These are phyloP conservation scores for Dryobates pubescens DNA, from an alignment of 2,797 vertebrate genomes.

Conservation along the genomic window DNA sequence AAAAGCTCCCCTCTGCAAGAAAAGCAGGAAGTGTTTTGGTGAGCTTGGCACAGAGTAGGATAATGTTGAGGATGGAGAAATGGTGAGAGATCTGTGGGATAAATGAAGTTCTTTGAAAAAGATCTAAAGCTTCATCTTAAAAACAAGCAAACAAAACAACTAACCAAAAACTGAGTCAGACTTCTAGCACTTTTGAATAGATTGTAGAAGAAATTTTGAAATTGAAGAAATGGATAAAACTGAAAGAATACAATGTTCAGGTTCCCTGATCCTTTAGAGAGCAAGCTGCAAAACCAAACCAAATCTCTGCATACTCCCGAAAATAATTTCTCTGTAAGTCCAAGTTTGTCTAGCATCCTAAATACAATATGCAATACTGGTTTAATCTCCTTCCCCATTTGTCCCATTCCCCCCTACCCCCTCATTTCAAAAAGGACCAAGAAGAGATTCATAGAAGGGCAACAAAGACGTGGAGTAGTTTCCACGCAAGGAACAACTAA, in stretches of 20 bases:
- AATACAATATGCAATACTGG: background rate
- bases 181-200: too few species aligned
- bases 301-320: too few species aligned
- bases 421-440: background rate
- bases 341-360: accelerated
- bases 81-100: background rate
- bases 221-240: too few species aligned
- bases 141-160: background rate
- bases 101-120: background rate
- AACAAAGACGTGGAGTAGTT: constrained; percentile 3
- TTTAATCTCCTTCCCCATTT: background rate
- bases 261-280: background rate
- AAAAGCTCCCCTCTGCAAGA: background rate
- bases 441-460: background rate
- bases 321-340: background rate
- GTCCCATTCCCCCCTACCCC: background rate
- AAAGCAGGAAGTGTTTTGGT: background rate
- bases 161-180: background rate
- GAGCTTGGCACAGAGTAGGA: background rate
- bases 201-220: too few species aligned
- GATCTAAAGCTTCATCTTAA: background rate
- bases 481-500: background rate
- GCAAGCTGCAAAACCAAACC: background rate
- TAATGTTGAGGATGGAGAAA: background rate
- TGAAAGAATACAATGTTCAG: too few species aligned